Base-by-base conservation (phyloP, 2,888 invertebrate species). In the Julus scandinavius region DNA sequence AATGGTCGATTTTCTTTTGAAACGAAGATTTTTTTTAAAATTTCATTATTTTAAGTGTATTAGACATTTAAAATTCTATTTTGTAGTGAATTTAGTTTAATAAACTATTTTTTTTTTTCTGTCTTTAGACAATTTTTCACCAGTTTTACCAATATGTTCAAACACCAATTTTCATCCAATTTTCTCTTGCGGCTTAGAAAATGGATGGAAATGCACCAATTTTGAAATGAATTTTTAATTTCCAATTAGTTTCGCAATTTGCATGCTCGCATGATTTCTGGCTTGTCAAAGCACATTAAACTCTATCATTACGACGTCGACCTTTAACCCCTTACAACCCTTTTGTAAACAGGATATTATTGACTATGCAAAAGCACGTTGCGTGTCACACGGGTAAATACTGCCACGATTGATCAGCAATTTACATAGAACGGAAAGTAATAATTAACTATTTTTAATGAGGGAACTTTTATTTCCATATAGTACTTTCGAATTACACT, bases 361-460 rank as follows among this genome's bases (percentile, higher is more conserved):
- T 80, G 80, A 2, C 80, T 38, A 38, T 80, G 80, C 20, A 72
- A 72, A 72, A n/a, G n/a, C 80, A 38, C 38, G 80, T 80, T 80
- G 80, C 80, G 80, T 80, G 80, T 11, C 15, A 17, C 17, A 58
- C 58, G 41, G 41, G 41, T 45, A 45, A 45, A 5, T 2, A 2
- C 2, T 45, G 41, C 41, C 6, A n/a, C 41, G 17, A 58, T 72
- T 72, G 72, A 72, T 9, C 29, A 6, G 13, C 38, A 80, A 80
- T 80, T 80, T 80, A 80, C 80, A 38, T 38, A 15, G 38, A 9
- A 80, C 3, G 80, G 1, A 80, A 38, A 80, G 80, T 38, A 80
- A 38, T 38, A 80, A 80, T 80, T 80, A 80, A 13, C 54, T 13
- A 54, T 54, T 54, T 54, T 54, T 54, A 54, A 54, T 54, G 54